Base-by-base conservation (phyloP, 2,113 vertebrate genomes). In the Xiphophorus maculatus region DNA sequence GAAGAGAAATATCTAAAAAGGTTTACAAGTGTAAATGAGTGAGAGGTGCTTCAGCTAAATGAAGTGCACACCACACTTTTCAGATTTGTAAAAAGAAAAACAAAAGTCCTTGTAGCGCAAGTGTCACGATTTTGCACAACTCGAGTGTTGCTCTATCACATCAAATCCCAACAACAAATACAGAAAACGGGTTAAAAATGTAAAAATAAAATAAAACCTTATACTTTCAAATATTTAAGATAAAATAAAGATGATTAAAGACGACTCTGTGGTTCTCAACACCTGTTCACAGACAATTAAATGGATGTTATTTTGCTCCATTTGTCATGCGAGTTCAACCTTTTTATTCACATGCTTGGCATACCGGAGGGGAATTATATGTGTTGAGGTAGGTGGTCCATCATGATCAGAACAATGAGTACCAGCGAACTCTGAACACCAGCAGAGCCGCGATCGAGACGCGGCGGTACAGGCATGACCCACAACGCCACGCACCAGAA, bases 341-440 rank as follows among this genome's bases (percentile, higher is more conserved):
- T 82, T 75, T 87, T 73, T 58, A 76, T 85, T 91, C 92, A 91
- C 90, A 91, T 89, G 89, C 69, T 32, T 44, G 60, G 77, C 79
- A 91, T 88, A 87, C 80, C 86, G 73, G 77, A 76, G 19, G 86
- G 91, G 89, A 84, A 87, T 91, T 91, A 90, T 77, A 79, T 9
- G 84, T 71, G 32, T 73, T 75, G 58, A 72, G 33, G 88, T 93
- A 87, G 90, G 91, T 91, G 91, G 89, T 92, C 90, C 82, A 83
- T 84, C 75, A 75, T 33, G 79, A 84, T 54, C 79, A 83, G 83
- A 92, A 93, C 90, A 93, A 92, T 85, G 77, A 80, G 85, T 89
- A 71, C 90, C 87, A 90, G 87, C 62, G 61, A 74, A 63, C 66
- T 15, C 37, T 69, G 60, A 7, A 79, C 54, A 81, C 82, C 71